Evolutionary conservation across 2,797 vertebrate species (phyloP), one percentile per base, ranked within the genome.

Genomic region (Myotis myotis): DNA sequence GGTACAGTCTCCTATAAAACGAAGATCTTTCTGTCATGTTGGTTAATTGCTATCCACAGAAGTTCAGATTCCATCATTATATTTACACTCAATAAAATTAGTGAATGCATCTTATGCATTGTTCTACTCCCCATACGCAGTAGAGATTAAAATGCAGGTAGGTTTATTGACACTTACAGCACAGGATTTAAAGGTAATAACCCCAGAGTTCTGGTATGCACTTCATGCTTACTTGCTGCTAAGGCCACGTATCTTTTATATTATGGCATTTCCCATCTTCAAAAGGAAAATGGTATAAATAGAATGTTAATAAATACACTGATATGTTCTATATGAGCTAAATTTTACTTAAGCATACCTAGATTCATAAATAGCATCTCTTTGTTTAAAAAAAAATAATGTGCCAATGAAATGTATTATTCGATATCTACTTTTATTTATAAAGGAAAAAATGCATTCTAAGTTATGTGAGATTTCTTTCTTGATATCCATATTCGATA

Each of bases 261-360:
- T 38, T 57, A 89, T 28, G 60, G 4, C 19, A 87, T 78, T 95
- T 78, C 47, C 15, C 16, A 15, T 44, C 9, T 60, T 93, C 44
- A 47, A 78, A 62, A 68, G 49, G 8, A 87, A 90, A 71, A 71
- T 36, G 3, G 41, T 68, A 20, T 8, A 89, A 71, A 71, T 30
- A 49, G 28, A 91, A 38, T 89, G 57, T 80, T 83, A 72, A 72
- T 57, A 91, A 78, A 89, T 81, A 94, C 1, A 33, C 36, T 89
- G 10, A 22, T 23, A n/a, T 28, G 11, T 66, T 95, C 33, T 80
- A 53, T 49, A 23, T 49, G 25, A 79, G 16, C 70, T 79, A 13
- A 87, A 8, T 64, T 94, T 64, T 87, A 38, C 25, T 80, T 71
- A 74, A 79, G 93, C 57, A 51, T 87, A 86, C 79, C 19, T 68